phyloP scores from a whole-genome alignment of 2,113 vertebrate species.

The Thalassoma bifasciatum region DNA sequence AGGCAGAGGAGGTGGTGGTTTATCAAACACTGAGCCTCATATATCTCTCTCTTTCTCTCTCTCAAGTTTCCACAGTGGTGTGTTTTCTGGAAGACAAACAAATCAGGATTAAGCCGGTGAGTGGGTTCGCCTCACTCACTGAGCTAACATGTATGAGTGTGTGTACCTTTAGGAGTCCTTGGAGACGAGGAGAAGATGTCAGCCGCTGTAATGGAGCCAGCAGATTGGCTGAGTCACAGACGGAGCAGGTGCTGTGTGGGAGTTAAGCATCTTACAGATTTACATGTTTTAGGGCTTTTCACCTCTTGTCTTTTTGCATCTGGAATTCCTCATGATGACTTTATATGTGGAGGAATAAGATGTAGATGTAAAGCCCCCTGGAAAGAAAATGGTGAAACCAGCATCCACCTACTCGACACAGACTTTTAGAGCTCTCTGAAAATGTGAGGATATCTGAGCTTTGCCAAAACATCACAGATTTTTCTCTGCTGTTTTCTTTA shows the following conservation, averaged over 20 bases:
- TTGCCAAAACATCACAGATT: background rate
- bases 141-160: conserved; percentile 12
- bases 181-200: conserved; percentile 8
- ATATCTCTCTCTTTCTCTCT: conserved; percentile 39
- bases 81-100: conserved; percentile 30
- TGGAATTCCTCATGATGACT: conserved; percentile 26
- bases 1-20: conserved; percentile 7
- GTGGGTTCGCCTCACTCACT: background rate
- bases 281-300: conserved; percentile 41
- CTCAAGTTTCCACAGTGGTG: conserved; percentile 29
- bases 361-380: background rate
- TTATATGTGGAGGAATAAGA: background rate
- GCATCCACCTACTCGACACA: background rate
- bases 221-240: conserved; percentile 50
- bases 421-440: conserved; percentile 2
- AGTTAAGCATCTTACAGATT: conserved; percentile 52
- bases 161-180: conserved; percentile 20
- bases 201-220: conserved; percentile 4
- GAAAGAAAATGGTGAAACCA: background rate
- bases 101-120: conserved; percentile 51
- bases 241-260: conserved; percentile 47
- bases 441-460: conserved; percentile 23
- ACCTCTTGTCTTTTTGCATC: conserved; percentile 51
- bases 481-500: background rate
- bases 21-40: conserved; percentile 42